Conservation (phyloP, 35 echinoderm and acorn worm genomes). For the Nesometra sesokonis region DNA sequence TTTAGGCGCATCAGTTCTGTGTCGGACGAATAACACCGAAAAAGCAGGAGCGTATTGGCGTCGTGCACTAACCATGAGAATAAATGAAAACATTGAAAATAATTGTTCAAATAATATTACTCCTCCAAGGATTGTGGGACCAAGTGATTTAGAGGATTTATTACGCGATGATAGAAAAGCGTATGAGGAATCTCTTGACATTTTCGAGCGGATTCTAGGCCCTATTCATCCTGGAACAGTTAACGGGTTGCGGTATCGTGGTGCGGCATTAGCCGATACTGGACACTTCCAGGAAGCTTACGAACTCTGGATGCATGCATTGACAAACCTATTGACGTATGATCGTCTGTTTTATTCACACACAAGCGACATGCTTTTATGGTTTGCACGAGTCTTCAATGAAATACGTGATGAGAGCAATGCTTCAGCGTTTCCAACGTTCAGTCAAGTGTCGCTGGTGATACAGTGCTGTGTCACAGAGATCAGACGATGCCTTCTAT, state of each 20-base stretch:
- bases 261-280: background rate
- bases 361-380: background rate
- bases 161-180: background rate
- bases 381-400: background rate
- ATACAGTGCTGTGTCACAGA: background rate
- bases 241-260: background rate
- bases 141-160: background rate
- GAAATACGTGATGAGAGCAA: background rate
- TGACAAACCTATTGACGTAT: background rate
- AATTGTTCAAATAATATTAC: background rate
- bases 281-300: background rate
- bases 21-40: background rate
- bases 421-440: background rate
- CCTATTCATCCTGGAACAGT: background rate
- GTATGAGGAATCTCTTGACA: background rate
- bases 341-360: background rate
- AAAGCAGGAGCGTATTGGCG: background rate
- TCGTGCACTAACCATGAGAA: background rate
- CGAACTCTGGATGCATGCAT: background rate
- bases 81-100: background rate
- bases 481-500: background rate
- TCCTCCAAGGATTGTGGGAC: too few relatives aligned
- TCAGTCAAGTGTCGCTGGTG: background rate
- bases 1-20: background rate
- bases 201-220: background rate